phyloP scores from a whole-genome alignment of 2,888 invertebrate species.

The Xylocampa areola region DNA sequence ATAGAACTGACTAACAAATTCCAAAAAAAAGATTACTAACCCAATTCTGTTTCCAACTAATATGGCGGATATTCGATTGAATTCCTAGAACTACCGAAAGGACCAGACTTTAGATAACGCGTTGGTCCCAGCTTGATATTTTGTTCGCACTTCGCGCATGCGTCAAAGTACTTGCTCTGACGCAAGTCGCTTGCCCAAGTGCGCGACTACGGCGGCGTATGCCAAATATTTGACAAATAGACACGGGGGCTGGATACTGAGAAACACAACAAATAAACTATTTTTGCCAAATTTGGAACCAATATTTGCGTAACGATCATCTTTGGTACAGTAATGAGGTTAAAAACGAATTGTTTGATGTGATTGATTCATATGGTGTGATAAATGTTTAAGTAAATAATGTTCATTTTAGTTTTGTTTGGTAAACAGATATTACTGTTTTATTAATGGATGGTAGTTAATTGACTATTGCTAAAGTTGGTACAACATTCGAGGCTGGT shows the following conservation, averaged over 20 bases:
- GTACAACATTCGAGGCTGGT: too few species aligned
- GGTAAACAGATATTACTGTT: slow-evolving; percentile 49
- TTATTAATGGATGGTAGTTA: slow-evolving; percentile 49
- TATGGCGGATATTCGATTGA: slow-evolving; percentile 15
- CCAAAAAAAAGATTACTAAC: slow-evolving; percentile 17
- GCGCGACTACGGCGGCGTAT: slow-evolving; percentile 57
- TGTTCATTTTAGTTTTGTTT: slow-evolving; percentile 52
- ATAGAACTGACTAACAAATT: slow-evolving; percentile 3
- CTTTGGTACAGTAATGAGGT: slow-evolving; percentile 59
- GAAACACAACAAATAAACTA: slow-evolving; percentile 61
- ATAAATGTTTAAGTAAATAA: slow-evolving; percentile 62
- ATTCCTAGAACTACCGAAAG: slow-evolving; percentile 58
- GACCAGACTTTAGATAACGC: slow-evolving; percentile 47
- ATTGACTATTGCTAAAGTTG: slow-evolving; percentile 46
- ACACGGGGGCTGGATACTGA: slow-evolving; percentile 58
- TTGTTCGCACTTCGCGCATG: slow-evolving; percentile 59
- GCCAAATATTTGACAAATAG: slow-evolving; percentile 65
- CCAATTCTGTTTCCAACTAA: slow-evolving; percentile 29
- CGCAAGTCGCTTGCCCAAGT: slow-evolving; percentile 63
- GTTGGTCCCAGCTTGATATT: slow-evolving; percentile 54
- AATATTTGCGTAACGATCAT: slow-evolving; percentile 56
- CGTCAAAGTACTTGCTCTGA: slow-evolving; percentile 67
- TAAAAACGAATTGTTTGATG: slow-evolving; percentile 61
- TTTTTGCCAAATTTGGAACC: slow-evolving; percentile 57
- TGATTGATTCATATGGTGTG: slow-evolving; percentile 58